Evolutionary conservation across 37 sponge, comb jelly and placozoan species (phyloP).

Genomic region (Aphrocallistes beatrix): DNA sequence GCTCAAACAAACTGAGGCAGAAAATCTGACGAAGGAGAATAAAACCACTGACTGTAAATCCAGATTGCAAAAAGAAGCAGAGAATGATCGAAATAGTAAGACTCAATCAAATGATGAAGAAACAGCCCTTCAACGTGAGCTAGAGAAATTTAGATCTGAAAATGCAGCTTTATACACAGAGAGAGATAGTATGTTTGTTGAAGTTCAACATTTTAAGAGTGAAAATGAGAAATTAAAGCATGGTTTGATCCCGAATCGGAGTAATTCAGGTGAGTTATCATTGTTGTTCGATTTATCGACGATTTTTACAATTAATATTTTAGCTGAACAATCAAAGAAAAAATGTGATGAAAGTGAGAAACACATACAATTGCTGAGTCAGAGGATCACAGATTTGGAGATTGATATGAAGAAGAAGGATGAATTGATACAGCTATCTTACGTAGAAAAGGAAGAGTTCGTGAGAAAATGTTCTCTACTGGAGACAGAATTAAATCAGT

Average conservation of each 20-base stretch:
- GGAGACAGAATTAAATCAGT: not conserved
- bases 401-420: not conserved
- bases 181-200: too few relatives aligned
- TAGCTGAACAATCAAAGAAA: too few relatives aligned
- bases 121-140: not conserved
- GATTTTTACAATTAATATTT: too few relatives aligned
- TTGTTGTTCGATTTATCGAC: too few relatives aligned
- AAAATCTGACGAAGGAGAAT: too few relatives aligned
- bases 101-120: not conserved
- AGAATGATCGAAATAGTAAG: not conserved
- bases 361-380: not conserved
- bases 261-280: too few relatives aligned
- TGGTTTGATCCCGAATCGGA: too few relatives aligned
- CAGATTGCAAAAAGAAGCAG: not conserved
- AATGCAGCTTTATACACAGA: not conserved
- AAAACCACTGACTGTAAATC: too few relatives aligned
- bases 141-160: not conserved
- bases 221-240: too few relatives aligned
- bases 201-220: too few relatives aligned
- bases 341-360: not conserved
- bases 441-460: too few relatives aligned
- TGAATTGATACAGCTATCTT: not conserved
- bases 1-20: too few relatives aligned
- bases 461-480: not conserved
- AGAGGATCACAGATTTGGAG: not conserved